Conservation (phyloP, 2,113 vertebrate species). For the Dasyornis broadbenti region DNA sequence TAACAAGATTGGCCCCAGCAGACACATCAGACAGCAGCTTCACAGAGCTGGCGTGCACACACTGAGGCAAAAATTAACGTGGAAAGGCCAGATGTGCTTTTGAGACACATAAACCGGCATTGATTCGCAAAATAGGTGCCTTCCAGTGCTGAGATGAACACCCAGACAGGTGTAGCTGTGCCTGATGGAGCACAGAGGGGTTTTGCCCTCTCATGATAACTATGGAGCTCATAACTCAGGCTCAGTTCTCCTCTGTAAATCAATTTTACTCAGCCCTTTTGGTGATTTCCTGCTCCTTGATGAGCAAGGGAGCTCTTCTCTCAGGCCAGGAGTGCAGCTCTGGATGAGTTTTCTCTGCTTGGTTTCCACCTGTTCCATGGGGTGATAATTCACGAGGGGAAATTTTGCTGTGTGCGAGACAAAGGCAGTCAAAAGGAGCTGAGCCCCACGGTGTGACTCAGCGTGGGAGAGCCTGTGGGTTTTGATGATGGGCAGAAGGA, state of each 20-base stretch:
- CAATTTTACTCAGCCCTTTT: not conserved
- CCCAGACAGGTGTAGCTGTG: not conserved
- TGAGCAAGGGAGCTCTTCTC: not conserved
- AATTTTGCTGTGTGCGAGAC: not conserved
- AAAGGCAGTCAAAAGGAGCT: not conserved
- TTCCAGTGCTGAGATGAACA: not conserved
- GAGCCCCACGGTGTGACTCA: accelerated
- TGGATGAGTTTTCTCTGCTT: not conserved
- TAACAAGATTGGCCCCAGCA: not conserved
- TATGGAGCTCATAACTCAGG: not conserved
- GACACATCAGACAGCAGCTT: not conserved
- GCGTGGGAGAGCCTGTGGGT: not conserved
- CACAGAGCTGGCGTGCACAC: not conserved
- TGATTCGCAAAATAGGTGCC: not conserved
- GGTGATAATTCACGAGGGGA: not conserved
- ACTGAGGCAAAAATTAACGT: not conserved
- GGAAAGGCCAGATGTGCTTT: not conserved
- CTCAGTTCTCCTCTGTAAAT: not conserved
- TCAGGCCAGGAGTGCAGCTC: not conserved
- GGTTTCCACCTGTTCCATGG: not conserved
- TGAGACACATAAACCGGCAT: not conserved
- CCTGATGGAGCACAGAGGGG: not conserved
- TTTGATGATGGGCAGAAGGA: not conserved
- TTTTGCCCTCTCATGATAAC: not conserved
- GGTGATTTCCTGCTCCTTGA: not conserved